Conservation (phyloP, 1,140 invertebrate species). For the Macrobrachium rosenbergii region DNA sequence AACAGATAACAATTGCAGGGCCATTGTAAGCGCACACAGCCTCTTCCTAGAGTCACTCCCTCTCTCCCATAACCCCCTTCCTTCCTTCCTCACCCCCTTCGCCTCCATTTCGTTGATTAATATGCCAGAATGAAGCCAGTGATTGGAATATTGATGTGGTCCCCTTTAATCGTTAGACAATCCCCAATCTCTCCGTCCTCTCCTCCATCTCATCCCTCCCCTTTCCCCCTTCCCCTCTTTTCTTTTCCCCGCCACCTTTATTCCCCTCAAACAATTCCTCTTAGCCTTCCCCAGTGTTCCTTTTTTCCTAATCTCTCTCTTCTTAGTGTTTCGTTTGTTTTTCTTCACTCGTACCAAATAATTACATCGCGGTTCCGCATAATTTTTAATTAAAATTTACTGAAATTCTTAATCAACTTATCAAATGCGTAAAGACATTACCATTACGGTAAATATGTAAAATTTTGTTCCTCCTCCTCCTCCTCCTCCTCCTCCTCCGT, state of each 20-base stretch:
- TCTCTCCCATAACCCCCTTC: too few relatives aligned
- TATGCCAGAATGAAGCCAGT: slow-evolving; percentile 58
- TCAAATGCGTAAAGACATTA: too few relatives aligned
- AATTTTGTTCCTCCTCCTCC: too few relatives aligned
- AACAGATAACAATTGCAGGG: slow-evolving; percentile 38
- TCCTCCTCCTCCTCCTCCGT: too few relatives aligned
- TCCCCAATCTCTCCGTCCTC: slow-evolving; percentile 31
- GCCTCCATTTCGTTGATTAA: slow-evolving; percentile 61
- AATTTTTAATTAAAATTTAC: too few relatives aligned
- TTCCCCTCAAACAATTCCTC: neutral
- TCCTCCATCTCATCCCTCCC: neutral
- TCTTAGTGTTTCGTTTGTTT: neutral
- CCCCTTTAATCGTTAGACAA: slow-evolving; percentile 61
- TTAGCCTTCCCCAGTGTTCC: neutral
- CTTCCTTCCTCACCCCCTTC: neutral
- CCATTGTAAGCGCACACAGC: slow-evolving; percentile 36
- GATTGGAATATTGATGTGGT: slow-evolving; percentile 62
- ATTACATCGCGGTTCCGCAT: too few relatives aligned
- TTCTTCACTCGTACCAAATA: neutral
- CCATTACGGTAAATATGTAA: too few relatives aligned
- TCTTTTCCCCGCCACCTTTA: neutral
- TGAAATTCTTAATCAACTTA: too few relatives aligned
- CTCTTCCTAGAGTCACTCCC: neutral
- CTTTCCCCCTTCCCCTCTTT: neutral
- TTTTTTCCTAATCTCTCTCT: neutral